Evolutionary conservation across 1,140 invertebrate species (phyloP), one percentile per base, ranked within the genome.

Genomic region (Cyclina sinensis): DNA sequence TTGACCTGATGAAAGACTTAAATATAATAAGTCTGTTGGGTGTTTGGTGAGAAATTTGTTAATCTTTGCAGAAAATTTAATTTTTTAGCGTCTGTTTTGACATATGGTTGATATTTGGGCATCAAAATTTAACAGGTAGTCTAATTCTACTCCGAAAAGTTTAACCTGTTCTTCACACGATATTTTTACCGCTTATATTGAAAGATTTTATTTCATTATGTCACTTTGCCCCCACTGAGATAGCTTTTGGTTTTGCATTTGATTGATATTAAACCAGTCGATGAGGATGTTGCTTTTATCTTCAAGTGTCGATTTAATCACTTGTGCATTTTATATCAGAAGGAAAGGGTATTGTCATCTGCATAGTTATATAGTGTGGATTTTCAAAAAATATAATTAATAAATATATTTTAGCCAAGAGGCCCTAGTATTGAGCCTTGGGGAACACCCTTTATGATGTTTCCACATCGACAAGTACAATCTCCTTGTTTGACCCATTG

Each of bases 291-390:
- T 12, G 46, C 54, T 51, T 68, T 82, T 3, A 27, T 76, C 16
- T 57, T 88, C 43, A 1, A 88, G 43, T 59, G 62, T 57, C 3
- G 18, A 32, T 62, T 78, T 81, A 1, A 74, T 27, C 1, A 35
- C 14, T 24, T 79, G 35, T 32, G 30, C 39, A 46, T 57, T 59
- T 35, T 68, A 27, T 80, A 37, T 16, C n/a, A n/a, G 35, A 73
- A 88, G 54, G 78, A 70, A 16, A 81, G 57, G 37, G 78, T 88
- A 73, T 88, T 88, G 59, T 88, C 78, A 35, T 81, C 86, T 51
- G 43, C 43, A 43, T 43, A 43, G 14, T 43, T 43, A 43, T 43
- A 43, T 14, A 43, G 43, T 7, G 43, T 14, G 5, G 43, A 43
- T 43, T 43, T 43, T 14, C 14, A 43, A 43, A 43, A 43, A 7